phyloP scores from a whole-genome alignment of 2,113 vertebrate species.

The Tachysurus vachellii region DNA sequence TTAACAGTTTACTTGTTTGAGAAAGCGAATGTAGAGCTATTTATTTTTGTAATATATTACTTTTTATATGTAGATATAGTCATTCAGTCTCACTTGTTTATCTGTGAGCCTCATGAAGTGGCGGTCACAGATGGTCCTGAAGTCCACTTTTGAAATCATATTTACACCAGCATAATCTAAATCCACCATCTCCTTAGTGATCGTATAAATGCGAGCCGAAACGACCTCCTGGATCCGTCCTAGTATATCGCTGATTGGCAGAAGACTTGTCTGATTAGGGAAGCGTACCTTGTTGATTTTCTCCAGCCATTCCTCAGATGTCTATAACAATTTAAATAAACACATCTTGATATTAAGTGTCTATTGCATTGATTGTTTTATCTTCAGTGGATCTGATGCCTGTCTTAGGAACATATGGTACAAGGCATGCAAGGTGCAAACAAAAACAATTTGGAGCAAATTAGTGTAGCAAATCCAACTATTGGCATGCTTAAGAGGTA shows the following conservation, averaged over 20 bases:
- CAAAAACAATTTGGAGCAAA: no score
- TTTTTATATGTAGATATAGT: neutral
- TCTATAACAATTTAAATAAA: conserved; percentile 58
- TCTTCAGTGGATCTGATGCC: neutral
- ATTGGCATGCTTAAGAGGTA: neutral
- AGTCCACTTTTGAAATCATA: conserved; percentile 64
- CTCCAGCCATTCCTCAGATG: conserved; percentile 62
- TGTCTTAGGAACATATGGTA: neutral
- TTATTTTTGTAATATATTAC: neutral
- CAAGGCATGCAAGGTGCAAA: no score
- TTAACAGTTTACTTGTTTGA: neutral
- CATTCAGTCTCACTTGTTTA: conserved; percentile 66
- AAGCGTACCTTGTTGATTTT: conserved; percentile 63
- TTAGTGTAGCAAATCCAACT: neutral
- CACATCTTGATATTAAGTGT: neutral
- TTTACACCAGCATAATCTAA: conserved; percentile 58
- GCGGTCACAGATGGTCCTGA: conserved; percentile 63
- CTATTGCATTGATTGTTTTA: neutral
- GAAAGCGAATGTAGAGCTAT: neutral
- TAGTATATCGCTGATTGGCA: conserved; percentile 62
- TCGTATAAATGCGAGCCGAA: conserved; percentile 54
- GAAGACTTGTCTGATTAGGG: conserved; percentile 55
- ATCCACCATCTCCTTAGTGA: conserved; percentile 66
- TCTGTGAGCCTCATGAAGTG: conserved; percentile 69
- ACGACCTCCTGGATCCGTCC: conserved; percentile 60